Conservation (phyloP, 2,113 vertebrate species). For the Glaucidium brasilianum region DNA sequence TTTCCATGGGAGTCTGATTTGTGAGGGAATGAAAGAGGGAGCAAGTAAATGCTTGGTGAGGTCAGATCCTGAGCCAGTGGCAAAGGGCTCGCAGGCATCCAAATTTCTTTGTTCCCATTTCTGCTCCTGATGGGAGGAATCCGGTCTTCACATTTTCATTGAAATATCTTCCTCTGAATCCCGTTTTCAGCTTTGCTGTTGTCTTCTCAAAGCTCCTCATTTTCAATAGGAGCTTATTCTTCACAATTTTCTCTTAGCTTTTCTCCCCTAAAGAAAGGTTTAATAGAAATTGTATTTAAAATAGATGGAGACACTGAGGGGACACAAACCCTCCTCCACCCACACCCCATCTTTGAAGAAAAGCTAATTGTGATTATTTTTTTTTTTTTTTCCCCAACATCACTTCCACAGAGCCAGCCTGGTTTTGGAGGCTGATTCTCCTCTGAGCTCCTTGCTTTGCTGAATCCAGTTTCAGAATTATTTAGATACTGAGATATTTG, state of each 20-base stretch:
- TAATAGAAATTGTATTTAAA: not conserved
- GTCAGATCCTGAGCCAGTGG: not conserved
- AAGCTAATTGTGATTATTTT: not conserved
- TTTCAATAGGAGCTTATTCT: not conserved
- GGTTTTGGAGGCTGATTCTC: not conserved
- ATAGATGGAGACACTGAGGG: not conserved
- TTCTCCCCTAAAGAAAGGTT: not conserved
- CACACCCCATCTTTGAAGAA: not conserved
- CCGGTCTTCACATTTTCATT: not conserved
- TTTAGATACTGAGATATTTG: not conserved
- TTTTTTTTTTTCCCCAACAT: not conserved
- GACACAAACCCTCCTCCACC: rapidly evolving
- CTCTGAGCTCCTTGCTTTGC: not conserved
- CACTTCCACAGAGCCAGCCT: not conserved
- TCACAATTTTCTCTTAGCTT: not conserved
- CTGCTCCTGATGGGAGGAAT: not conserved
- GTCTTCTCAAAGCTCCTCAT: not conserved
- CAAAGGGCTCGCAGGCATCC: not conserved
- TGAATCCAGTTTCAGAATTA: not conserved
- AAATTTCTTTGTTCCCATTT: not conserved
- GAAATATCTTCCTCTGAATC: not conserved
- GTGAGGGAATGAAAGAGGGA: not conserved
- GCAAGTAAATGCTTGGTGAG: not conserved
- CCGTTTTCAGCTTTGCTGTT: not conserved
- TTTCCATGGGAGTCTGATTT: not conserved